Conservation (phyloP, 2,888 invertebrate species). For the Eupithecia tripunctaria region DNA sequence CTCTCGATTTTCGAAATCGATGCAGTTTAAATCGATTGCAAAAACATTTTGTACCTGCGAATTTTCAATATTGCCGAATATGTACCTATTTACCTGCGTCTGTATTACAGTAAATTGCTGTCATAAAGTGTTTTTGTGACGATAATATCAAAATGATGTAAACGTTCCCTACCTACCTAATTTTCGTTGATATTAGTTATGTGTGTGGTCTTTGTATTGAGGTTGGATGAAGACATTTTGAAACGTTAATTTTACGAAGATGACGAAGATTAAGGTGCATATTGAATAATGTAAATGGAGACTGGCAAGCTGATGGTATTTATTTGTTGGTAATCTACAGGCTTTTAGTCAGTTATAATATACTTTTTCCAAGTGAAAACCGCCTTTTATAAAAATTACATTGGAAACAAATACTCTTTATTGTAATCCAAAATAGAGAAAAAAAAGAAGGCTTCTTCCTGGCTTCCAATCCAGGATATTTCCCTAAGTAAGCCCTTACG, state of each 20-base stretch:
- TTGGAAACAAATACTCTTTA: too few species aligned
- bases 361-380: too few species aligned
- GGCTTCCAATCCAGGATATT: too few species aligned
- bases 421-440: too few species aligned
- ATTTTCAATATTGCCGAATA: not conserved
- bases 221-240: not conserved
- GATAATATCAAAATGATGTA: not conserved
- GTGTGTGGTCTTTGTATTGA: not conserved
- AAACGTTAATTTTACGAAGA: not conserved
- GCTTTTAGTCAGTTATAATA: too few species aligned
- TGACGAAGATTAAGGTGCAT: not conserved
- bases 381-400: too few species aligned
- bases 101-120: not conserved
- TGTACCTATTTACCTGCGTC: not conserved
- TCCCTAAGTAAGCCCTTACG: too few species aligned
- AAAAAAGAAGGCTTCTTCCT: too few species aligned
- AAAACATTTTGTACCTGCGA: not conserved
- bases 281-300: not conserved
- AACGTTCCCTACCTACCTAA: not conserved
- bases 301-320: not conserved
- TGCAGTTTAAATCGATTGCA: not conserved
- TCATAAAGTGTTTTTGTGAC: not conserved
- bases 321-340: not conserved
- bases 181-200: not conserved
- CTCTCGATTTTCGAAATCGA: constrained; percentile 2